Evolutionary conservation across 2,888 invertebrate species (phyloP).

Genomic region (Xanthorhoe spadicearia): DNA sequence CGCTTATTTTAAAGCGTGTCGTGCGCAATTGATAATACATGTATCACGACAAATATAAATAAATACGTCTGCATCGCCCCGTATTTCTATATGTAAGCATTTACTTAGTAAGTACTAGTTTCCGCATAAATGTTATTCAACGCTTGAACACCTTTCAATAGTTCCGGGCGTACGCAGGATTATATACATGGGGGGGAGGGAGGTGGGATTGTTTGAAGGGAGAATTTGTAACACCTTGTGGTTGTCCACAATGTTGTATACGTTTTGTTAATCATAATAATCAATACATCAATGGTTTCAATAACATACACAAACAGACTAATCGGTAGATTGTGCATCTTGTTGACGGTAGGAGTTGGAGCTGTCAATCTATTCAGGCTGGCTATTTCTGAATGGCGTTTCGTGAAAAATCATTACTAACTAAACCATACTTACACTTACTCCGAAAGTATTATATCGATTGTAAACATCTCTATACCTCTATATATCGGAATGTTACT

Average conservation of each 20-base stretch:
- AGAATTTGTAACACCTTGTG: neutral
- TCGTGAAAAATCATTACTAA: neutral
- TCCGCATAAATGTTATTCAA: conserved; percentile 18
- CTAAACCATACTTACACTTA: neutral
- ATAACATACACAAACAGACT: neutral
- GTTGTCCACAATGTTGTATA: neutral
- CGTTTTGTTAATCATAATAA: no score
- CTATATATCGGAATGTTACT: neutral
- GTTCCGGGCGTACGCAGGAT: conserved; percentile 16
- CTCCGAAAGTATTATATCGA: neutral
- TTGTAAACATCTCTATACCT: neutral
- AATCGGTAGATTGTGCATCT: neutral
- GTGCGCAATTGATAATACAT: neutral
- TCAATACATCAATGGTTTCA: no score
- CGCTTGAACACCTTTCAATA: conserved; percentile 15
- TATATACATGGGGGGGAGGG: conserved; percentile 17
- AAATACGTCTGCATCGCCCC: conserved; percentile 6
- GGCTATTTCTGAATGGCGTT: neutral
- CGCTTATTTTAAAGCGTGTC: neutral
- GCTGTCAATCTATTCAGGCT: neutral
- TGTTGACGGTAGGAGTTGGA: neutral
- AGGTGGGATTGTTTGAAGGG: conserved; percentile 7
- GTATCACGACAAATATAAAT: neutral
- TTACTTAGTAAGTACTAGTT: conserved; percentile 23
- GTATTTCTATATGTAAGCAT: conserved; percentile 10